Conservation (phyloP, 2,113 vertebrate genomes). For the Varanus komodoensis region DNA sequence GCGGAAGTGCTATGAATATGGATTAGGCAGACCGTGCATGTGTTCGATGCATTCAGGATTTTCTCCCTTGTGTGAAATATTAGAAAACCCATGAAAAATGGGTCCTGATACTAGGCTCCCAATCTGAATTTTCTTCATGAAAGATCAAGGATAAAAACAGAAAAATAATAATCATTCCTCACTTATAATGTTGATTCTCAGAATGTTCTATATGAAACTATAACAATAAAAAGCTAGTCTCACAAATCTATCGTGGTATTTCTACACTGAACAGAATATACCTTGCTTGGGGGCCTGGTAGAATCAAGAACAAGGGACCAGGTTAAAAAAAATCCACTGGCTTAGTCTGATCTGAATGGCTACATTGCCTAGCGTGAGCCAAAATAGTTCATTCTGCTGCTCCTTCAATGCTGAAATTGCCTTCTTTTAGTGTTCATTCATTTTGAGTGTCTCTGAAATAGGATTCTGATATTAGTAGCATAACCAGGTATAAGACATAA, state of each 20-base stretch:
- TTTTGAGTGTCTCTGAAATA: neutral
- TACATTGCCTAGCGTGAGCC: neutral
- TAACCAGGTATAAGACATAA: neutral
- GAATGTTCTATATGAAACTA: neutral
- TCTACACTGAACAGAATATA: neutral
- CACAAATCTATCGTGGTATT: neutral
- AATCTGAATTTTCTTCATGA: neutral
- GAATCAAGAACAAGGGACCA: neutral
- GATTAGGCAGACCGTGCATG: constrained; percentile 59
- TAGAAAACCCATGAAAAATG: constrained; percentile 54
- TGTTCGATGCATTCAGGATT: constrained; percentile 51
- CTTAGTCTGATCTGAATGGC: neutral
- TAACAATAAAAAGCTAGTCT: neutral
- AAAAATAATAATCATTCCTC: neutral
- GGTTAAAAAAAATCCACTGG: neutral
- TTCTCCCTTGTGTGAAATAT: constrained; percentile 57
- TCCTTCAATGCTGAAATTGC: neutral
- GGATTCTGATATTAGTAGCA: constrained; percentile 1
- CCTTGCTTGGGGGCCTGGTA: neutral
- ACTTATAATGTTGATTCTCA: neutral
- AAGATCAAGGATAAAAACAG: neutral
- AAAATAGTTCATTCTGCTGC: neutral
- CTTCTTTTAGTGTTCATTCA: neutral
- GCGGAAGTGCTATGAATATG: constrained; percentile 64
- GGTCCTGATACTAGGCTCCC: constrained; percentile 55